phyloP scores from a whole-genome alignment of 2,797 vertebrate species.

The Diplodus puntazzo region DNA sequence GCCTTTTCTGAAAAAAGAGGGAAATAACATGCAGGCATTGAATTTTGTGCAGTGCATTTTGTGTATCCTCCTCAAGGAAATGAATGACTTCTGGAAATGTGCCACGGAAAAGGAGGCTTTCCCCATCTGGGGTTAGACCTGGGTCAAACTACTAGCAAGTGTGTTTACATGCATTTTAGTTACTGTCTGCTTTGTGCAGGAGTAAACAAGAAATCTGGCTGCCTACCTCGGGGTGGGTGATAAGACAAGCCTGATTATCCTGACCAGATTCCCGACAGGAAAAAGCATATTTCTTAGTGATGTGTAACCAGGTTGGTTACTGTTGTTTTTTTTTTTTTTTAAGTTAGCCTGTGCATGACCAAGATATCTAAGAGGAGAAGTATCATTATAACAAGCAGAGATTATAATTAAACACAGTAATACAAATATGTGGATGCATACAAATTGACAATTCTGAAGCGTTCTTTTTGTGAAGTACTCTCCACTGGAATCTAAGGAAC shows the following conservation, averaged over 20 bases:
- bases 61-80: slow-evolving; percentile 2
- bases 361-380: not conserved
- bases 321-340: not conserved
- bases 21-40: slow-evolving; percentile 4
- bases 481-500: not conserved
- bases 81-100: slow-evolving; percentile 15
- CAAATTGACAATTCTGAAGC: too few relatives aligned
- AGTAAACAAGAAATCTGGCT: not conserved
- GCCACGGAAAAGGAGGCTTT: not conserved
- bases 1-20: slow-evolving; percentile 7
- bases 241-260: not conserved
- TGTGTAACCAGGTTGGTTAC: not conserved
- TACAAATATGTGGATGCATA: too few relatives aligned
- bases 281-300: not conserved
- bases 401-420: not conserved
- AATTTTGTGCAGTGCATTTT: slow-evolving; percentile 8
- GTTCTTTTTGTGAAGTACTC: not conserved
- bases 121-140: not conserved
- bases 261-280: not conserved
- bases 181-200: not conserved
- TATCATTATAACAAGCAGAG: not conserved
- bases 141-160: not conserved
- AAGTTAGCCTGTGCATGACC: not conserved
- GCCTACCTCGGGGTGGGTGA: rapidly evolving
- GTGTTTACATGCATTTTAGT: not conserved